phyloP scores from a whole-genome alignment of 2,797 vertebrate species.

The Intellagama lesueurii region DNA sequence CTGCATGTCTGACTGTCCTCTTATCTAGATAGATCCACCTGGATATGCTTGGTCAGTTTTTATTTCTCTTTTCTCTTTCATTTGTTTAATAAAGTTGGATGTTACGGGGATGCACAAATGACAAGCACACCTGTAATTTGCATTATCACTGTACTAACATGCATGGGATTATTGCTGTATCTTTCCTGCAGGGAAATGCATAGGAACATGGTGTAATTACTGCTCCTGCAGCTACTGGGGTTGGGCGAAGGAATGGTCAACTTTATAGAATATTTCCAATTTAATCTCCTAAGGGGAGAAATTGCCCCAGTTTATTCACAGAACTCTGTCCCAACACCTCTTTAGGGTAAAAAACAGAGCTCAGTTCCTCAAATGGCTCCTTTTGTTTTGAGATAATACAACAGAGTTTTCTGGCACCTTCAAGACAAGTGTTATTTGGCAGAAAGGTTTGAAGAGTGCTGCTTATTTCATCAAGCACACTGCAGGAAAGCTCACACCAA shows the following conservation, averaged over 20 bases:
- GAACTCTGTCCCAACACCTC: background rate
- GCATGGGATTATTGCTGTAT: background rate
- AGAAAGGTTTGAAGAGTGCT: too few relatives aligned
- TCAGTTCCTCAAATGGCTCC: background rate
- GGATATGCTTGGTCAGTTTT: background rate
- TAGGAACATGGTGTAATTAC: background rate
- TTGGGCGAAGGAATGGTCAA: background rate
- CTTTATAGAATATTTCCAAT: too few relatives aligned
- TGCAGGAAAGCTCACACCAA: too few relatives aligned
- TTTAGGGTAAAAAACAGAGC: background rate
- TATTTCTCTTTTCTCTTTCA: background rate
- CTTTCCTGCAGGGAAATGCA: background rate
- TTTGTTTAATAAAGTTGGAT: background rate
- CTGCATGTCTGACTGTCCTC: background rate
- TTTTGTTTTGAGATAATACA: background rate
- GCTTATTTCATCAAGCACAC: too few relatives aligned
- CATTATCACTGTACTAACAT: background rate
- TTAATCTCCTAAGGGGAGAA: background rate
- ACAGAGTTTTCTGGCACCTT: too few relatives aligned
- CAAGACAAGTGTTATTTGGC: too few relatives aligned
- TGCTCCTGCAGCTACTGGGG: background rate
- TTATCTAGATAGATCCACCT: background rate
- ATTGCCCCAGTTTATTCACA: background rate
- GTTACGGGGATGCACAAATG: background rate
- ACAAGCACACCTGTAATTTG: background rate